phyloP scores from a whole-genome alignment of 2,888 invertebrate genomes.

The Gortyna flavago region DNA sequence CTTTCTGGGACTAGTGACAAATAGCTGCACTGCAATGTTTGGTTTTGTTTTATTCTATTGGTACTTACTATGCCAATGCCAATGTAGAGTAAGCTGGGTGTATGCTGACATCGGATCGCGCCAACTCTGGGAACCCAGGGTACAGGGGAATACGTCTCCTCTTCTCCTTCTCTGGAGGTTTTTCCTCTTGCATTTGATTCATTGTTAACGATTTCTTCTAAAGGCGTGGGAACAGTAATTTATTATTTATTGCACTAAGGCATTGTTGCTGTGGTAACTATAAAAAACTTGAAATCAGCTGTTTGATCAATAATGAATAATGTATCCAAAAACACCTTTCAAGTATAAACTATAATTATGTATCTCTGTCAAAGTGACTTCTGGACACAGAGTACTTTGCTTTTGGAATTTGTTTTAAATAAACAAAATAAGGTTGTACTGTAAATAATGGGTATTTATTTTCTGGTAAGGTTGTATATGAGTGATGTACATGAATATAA shows the following conservation, averaged over 20 bases:
- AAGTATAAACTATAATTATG: too few relatives aligned
- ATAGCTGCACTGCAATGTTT: background rate
- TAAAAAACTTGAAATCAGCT: conserved; percentile 16
- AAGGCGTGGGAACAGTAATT: conserved; percentile 23
- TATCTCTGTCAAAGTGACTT: conserved; percentile 26
- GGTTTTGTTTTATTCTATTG: background rate
- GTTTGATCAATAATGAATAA: conserved; percentile 47
- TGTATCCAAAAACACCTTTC: too few relatives aligned
- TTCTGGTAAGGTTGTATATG: conserved; percentile 33
- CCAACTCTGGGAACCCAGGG: conserved; percentile 88
- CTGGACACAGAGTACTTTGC: too few relatives aligned
- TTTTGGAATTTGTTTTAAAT: conserved; percentile 11
- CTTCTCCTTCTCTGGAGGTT: conserved; percentile 46
- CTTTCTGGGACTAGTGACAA: too few relatives aligned
- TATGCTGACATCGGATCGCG: conserved; percentile 91
- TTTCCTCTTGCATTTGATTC: conserved; percentile 22
- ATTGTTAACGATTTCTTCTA: conserved; percentile 27
- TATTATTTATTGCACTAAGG: conserved; percentile 23
- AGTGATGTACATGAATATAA: conserved; percentile 15
- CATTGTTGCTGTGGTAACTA: conserved; percentile 60
- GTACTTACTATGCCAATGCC: conserved; percentile 91
- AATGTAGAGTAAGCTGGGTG: conserved; percentile 91
- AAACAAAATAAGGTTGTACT: conserved; percentile 46
- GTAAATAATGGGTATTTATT: conserved; percentile 39
- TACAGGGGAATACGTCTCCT: conserved; percentile 80